Evolutionary conservation across 2,113 vertebrate genomes (phyloP).

Genomic region (Oceanodroma tethys): DNA sequence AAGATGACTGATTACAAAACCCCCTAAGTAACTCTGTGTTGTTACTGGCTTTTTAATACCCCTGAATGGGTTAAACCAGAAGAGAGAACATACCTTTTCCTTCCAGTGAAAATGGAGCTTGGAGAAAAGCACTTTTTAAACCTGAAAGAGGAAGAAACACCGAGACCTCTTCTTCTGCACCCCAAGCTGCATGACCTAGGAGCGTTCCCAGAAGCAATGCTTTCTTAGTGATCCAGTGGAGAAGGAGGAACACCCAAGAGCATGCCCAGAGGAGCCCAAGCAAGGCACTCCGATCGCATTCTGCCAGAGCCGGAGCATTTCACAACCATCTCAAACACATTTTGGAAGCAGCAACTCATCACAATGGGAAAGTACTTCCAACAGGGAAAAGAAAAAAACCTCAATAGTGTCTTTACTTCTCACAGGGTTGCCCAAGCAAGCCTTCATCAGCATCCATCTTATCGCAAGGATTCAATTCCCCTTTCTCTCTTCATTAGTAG

Average conservation of each 20-base stretch:
- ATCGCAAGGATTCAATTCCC: background rate
- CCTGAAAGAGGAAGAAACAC: background rate
- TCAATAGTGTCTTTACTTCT: background rate
- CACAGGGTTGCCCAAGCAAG: background rate
- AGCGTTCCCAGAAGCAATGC: background rate
- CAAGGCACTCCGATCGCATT: fast-evolving
- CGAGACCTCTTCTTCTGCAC: background rate
- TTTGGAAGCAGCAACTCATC: background rate
- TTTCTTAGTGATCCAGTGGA: fast-evolving
- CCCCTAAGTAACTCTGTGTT: background rate
- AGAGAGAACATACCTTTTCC: background rate
- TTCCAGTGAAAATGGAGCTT: background rate
- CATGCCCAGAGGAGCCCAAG: background rate
- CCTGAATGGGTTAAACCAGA: background rate
- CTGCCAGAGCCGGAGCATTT: background rate
- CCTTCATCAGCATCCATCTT: background rate
- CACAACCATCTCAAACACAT: background rate
- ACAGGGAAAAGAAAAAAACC: background rate
- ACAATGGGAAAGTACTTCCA: background rate
- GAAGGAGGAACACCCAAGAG: background rate
- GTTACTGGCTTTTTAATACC: background rate
- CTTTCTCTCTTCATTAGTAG: background rate
- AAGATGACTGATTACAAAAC: background rate
- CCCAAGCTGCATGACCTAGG: background rate
- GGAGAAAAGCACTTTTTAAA: background rate